Percentiles rank a stretch among this genome's conserved stretches.
Evolutionary conservation across 2,113 vertebrate genomes (phyloP).

Genomic region (Tauraco erythrolophus): DNA sequence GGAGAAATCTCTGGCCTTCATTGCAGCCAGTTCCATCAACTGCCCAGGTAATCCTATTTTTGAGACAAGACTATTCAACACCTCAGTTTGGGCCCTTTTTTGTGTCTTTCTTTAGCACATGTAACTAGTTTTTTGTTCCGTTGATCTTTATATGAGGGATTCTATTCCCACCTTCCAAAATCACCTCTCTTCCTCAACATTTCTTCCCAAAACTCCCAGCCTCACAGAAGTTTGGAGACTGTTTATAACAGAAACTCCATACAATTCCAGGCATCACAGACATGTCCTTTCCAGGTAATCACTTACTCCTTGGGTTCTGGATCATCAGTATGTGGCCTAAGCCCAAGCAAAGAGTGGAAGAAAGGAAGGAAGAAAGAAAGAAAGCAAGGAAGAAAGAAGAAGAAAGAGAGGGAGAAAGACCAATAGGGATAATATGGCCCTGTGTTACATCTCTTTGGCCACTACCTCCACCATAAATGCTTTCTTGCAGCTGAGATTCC

Average conservation of each 20-base stretch:
- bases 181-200: background rate
- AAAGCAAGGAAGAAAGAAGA: background rate
- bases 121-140: background rate
- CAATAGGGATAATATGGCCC: background rate
- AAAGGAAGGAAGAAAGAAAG: background rate
- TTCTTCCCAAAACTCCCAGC: background rate
- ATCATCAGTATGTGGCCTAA: background rate
- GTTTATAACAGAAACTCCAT: background rate
- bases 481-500: background rate
- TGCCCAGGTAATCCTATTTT: background rate
- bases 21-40: background rate
- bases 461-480: background rate
- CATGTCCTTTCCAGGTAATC: rapidly evolving
- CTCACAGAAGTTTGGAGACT: background rate
- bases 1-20: background rate
- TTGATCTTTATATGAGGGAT: background rate
- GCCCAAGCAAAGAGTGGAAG: background rate
- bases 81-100: background rate
- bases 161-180: background rate
- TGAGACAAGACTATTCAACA: background rate
- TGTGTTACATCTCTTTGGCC: background rate
- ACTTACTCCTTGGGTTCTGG: background rate
- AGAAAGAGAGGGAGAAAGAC: background rate
- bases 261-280: background rate
- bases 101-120: rapidly evolving